Base-by-base conservation (phyloP, 2,888 invertebrate species). In the Temnothorax ravouxi region DNA sequence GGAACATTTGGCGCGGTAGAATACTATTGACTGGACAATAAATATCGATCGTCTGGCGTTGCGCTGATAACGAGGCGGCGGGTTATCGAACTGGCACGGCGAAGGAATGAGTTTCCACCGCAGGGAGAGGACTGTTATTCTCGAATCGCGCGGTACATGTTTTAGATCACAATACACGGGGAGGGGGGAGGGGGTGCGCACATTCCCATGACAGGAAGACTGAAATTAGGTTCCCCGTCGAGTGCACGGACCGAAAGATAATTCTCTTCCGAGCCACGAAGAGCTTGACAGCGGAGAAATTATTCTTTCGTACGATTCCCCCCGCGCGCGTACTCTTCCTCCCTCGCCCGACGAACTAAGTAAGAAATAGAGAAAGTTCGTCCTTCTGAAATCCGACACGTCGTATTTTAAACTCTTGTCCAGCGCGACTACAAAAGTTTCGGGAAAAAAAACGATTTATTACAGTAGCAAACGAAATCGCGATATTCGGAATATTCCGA, bases 181-280 rank as follows among this genome's bases (percentile, higher is more conserved):
- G n/a, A n/a, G n/a, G 25, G 41, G 34, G 77, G 34, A 84, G 15
- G 38, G 59, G 86, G 85, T 87, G 89, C 71, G 89, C 90, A 77
- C 84, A 86, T 90, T 90, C 89, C 89, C 90, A 90, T 87, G 92
- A 86, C 91, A 91, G 92, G 90, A 91, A 91, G 92, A 90, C 91
- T 88, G 92, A 91, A 91, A 91, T 91, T 92, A 92, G 91, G 92
- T 91, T 91, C 92, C 91, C 91, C 88, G 91, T 87, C 92, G 91
- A 90, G 91, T 90, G 88, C 91, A 89, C 87, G 86, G 86, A 91
- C 89, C 90, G 89, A 88, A 89, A 89, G 89, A 88, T 90, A 90
- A 89, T 88, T 90, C 83, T 88, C 86, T 90, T 84, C 85, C 84
- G 80, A 88, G 85, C 86, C 52, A 83, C 86, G 59, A 79, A 56